Conservation (phyloP, 2,113 vertebrate species). For the Aegithalos caudatus region DNA sequence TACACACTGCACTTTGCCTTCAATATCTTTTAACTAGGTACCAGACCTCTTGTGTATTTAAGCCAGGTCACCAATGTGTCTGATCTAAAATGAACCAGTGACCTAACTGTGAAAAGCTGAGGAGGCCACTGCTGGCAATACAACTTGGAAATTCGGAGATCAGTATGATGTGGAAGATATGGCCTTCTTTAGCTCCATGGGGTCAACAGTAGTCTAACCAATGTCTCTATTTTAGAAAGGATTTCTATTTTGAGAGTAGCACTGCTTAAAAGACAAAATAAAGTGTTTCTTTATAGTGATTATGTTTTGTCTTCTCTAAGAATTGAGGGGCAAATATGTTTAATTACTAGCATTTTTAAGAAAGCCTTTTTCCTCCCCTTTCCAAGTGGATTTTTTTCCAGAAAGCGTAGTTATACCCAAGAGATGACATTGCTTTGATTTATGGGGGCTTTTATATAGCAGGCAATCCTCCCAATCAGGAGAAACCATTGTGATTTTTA, state of each 20-base stretch:
- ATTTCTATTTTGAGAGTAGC: not conserved
- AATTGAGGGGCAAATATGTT: not conserved
- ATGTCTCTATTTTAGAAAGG: not conserved
- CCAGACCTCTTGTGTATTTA: not conserved
- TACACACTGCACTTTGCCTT: not conserved
- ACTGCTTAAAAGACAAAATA: not conserved
- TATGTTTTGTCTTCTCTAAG: not conserved
- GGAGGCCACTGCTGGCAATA: not conserved
- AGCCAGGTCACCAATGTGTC: not conserved
- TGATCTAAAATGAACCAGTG: not conserved
- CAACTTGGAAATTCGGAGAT: not conserved
- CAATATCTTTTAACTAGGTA: not conserved
- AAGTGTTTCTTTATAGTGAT: not conserved
- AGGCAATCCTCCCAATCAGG: conserved; percentile 20
- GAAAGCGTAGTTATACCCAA: not conserved
- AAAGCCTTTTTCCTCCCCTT: not conserved
- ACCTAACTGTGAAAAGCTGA: not conserved
- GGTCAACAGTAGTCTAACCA: not conserved
- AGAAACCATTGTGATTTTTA: conserved; percentile 27
- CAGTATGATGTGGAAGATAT: not conserved
- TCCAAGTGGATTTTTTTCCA: not conserved
- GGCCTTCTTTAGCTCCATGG: not conserved
- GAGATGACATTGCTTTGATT: conserved; percentile 21
- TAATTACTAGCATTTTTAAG: not conserved
- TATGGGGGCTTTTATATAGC: conserved; percentile 19